A percentile compares a stretch with the other conserved stretches of the same genome.
Conservation (phyloP, 2,888 invertebrate genomes). For the Ctena decussata region DNA sequence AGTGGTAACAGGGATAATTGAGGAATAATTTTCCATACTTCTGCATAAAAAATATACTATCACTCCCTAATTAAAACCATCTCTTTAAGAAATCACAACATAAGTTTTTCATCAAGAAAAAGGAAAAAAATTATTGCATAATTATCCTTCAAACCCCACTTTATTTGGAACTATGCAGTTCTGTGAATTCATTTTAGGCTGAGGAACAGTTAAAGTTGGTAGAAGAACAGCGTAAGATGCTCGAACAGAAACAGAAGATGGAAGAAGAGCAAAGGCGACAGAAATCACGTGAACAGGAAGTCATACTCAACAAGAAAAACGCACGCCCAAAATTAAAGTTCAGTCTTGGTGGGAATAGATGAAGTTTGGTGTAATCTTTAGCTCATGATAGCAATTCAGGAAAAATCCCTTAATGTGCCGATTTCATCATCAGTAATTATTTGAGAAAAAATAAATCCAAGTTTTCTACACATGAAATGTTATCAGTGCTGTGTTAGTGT, state of each 20-base stretch:
- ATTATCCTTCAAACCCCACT: no score
- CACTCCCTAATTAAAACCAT: no score
- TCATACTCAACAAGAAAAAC: slow-evolving; percentile 97
- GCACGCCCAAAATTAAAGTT: slow-evolving; percentile 98
- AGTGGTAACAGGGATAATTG: no score
- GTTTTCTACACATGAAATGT: no score
- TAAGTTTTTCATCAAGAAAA: no score
- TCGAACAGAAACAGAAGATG: slow-evolving; percentile 97
- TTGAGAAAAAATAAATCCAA: no score
- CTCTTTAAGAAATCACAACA: no score
- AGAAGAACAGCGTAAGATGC: slow-evolving; percentile 96
- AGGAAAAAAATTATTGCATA: no score
- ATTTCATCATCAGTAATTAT: background rate
- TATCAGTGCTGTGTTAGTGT: no score
- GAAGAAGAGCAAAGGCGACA: slow-evolving; percentile 97
- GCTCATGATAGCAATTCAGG: background rate
- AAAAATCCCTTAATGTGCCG: background rate
- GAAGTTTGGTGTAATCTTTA: background rate
- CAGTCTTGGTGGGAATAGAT: slow-evolving; percentile 70
- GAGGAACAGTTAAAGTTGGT: slow-evolving; percentile 98
- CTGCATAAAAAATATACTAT: no score
- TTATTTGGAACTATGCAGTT: no score
- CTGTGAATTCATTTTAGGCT: slow-evolving; percentile 90
- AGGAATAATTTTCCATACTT: no score
- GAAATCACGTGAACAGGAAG: slow-evolving; percentile 97